These are phyloP conservation scores for Cyprinella venusta DNA, from an alignment of 2,797 vertebrate species.

Conservation along the genomic window DNA sequence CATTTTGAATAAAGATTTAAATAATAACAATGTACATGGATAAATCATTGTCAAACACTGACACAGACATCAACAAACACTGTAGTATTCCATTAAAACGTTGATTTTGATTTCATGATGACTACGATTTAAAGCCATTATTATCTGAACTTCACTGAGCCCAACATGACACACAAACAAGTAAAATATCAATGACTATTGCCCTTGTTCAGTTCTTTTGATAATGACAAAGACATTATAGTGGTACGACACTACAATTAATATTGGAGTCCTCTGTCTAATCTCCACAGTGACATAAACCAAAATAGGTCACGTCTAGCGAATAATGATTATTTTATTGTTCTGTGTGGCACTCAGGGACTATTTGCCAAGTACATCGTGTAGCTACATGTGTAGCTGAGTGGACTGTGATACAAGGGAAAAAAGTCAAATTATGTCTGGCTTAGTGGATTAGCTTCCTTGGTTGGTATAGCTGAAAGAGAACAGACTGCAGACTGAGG, in stretches of 20 bases:
- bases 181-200: background rate
- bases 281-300: background rate
- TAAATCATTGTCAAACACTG: background rate
- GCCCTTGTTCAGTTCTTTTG: background rate
- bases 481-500: conserved; percentile 52
- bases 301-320: background rate
- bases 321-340: conserved; percentile 20
- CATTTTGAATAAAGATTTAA: background rate
- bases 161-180: background rate
- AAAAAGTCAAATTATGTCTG: conserved; percentile 56
- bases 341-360: conserved; percentile 7
- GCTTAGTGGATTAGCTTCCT: conserved; percentile 70
- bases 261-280: background rate
- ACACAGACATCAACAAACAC: no score
- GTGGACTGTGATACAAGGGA: conserved; percentile 51
- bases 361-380: background rate
- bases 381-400: conserved; percentile 12
- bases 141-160: background rate
- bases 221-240: background rate
- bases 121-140: background rate
- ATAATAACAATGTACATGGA: background rate
- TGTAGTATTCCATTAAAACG: background rate
- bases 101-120: background rate
- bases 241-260: background rate
- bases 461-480: conserved; percentile 61